These are phyloP conservation scores for Henricia sp. DNA, from an alignment of 53 echinoderm and acorn worm genomes.

Conservation along the genomic window DNA sequence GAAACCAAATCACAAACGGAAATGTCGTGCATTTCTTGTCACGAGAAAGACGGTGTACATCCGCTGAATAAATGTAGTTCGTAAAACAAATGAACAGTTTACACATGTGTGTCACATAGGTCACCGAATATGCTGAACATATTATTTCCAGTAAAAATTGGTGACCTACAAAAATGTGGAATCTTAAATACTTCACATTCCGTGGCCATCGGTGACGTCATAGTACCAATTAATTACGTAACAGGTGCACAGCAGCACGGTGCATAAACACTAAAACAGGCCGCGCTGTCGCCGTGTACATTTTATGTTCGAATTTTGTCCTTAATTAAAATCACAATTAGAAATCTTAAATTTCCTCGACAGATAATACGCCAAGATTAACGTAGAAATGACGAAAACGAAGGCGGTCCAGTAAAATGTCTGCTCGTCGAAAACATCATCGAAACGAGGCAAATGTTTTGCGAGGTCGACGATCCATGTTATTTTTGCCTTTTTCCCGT, in stretches of 20 bases:
- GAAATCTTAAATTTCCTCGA: slow-evolving; percentile 74
- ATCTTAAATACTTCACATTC: no score
- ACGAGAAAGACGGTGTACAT: no score
- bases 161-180: no score
- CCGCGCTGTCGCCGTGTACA: neutral
- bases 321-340: slow-evolving; percentile 14
- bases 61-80: no score
- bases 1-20: no score
- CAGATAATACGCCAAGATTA: slow-evolving; percentile 76
- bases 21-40: no score
- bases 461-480: slow-evolving; percentile 62
- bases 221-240: slow-evolving; percentile 51
- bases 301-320: neutral
- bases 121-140: no score
- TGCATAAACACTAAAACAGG: neutral
- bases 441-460: slow-evolving; percentile 72
- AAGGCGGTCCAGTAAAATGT: slow-evolving; percentile 97
- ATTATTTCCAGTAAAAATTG: no score
- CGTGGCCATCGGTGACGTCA: no score
- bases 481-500: slow-evolving; percentile 5
- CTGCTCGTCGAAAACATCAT: slow-evolving; percentile 90
- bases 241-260: slow-evolving; percentile 4
- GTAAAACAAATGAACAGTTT: no score
- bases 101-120: no score
- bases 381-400: slow-evolving; percentile 76